Evolutionary conservation across 2,888 invertebrate species (phyloP).

Genomic region (Hydraecia micacea): DNA sequence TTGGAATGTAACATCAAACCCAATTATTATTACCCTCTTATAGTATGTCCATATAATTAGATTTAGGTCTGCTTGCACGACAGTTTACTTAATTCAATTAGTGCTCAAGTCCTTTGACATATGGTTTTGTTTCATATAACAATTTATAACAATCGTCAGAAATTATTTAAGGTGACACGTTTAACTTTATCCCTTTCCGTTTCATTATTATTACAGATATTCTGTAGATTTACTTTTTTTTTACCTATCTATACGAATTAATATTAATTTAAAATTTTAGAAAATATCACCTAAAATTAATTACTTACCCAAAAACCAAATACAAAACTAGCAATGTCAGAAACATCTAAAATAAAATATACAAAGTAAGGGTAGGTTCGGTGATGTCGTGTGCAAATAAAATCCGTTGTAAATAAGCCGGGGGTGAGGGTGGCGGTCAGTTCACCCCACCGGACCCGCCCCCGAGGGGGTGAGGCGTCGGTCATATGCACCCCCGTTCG

Average conservation of each 20-base stretch:
- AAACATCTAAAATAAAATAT: conserved; percentile 35
- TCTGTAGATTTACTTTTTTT: background rate
- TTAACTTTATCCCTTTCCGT: no score
- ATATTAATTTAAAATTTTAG: background rate
- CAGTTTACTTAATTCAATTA: background rate
- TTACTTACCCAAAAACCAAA: background rate
- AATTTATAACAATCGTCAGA: background rate
- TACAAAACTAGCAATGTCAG: background rate
- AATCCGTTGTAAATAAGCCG: conserved; percentile 82
- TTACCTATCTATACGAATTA: background rate
- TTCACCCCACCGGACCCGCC: conserved; percentile 78
- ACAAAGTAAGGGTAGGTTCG: conserved; percentile 61
- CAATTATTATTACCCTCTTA: background rate
- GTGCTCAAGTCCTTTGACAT: background rate
- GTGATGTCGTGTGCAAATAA: conserved; percentile 85
- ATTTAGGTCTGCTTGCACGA: background rate
- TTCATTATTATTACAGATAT: background rate
- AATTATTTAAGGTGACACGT: background rate
- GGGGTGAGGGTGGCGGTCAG: conserved; percentile 85
- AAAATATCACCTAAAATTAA: background rate
- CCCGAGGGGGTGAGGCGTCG: conserved; percentile 64
- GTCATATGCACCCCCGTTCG: conserved; percentile 62
- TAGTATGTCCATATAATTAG: background rate
- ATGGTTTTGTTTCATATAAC: background rate
- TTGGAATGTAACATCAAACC: no score